A percentile compares a stretch with the other conserved stretches of the same genome.
Evolutionary conservation across 2,113 vertebrate species (phyloP).

Genomic region (Centropus unirufus): DNA sequence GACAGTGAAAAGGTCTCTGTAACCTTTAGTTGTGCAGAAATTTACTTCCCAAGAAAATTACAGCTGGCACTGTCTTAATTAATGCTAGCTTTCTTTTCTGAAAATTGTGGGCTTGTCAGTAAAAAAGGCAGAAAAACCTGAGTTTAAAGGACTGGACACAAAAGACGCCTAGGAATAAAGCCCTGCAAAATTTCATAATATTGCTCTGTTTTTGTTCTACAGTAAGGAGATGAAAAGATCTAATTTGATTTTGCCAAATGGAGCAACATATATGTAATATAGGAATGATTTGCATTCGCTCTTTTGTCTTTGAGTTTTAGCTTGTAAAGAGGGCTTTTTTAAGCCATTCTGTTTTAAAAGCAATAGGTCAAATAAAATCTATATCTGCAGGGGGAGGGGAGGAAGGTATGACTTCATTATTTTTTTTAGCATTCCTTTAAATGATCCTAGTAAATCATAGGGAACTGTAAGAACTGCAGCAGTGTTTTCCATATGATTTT

Average conservation of each 20-base stretch:
- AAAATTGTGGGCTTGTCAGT: conserved; percentile 99
- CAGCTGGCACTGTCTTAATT: conserved; percentile 99
- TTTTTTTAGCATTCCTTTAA: conserved; percentile 63
- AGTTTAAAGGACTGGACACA: conserved; percentile 85
- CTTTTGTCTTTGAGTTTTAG: conserved; percentile 78
- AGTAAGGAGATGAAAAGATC: conserved; percentile 79
- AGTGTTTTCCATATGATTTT: conserved; percentile 35
- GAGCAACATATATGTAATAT: conserved; percentile 78
- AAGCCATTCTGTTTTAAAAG: conserved; percentile 79
- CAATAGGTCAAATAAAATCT: conserved; percentile 81
- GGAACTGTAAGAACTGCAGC: background rate
- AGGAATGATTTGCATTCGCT: conserved; percentile 78
- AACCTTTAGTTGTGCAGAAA: conserved; percentile 99
- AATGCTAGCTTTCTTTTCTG: conserved; percentile 99
- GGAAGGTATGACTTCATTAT: conserved; percentile 68
- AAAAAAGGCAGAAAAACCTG: conserved; percentile 83
- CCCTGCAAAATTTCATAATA: conserved; percentile 83
- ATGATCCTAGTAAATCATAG: conserved; percentile 34
- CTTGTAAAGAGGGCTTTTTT: conserved; percentile 64
- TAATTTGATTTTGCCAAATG: conserved; percentile 81
- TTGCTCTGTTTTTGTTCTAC: conserved; percentile 82
- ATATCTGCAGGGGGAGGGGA: conserved; percentile 62
- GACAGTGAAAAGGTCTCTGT: conserved; percentile 99
- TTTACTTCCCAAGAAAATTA: conserved; percentile 99
- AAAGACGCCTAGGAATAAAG: conserved; percentile 83